Evolutionary conservation across 2,113 vertebrate genomes (phyloP).

Genomic region (Brachypodius melanocephalos): DNA sequence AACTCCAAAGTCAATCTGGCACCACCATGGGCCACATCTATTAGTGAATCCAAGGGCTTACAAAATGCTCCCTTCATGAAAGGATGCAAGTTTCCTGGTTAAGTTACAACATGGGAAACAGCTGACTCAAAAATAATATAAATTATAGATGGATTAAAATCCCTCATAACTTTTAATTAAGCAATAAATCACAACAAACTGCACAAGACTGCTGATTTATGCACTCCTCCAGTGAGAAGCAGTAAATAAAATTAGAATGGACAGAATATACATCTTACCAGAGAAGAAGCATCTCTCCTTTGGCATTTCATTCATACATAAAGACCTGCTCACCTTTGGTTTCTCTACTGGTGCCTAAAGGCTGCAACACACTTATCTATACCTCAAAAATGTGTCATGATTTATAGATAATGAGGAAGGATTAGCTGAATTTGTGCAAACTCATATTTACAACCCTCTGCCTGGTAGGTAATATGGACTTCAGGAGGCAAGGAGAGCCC

Average conservation of each 20-base stretch:
- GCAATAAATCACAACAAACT: conserved; percentile 61
- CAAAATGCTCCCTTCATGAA: background rate
- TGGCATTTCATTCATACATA: conserved; percentile 14
- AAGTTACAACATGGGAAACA: conserved; percentile 31
- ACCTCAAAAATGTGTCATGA: background rate
- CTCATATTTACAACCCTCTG: background rate
- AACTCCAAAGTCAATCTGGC: conserved; percentile 43
- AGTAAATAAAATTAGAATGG: conserved; percentile 57
- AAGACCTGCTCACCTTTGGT: background rate
- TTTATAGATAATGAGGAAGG: background rate
- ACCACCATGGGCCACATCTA: conserved; percentile 53
- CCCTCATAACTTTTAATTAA: conserved; percentile 71
- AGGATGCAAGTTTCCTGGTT: conserved; percentile 7
- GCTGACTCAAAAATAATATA: conserved; percentile 57
- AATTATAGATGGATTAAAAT: conserved; percentile 62
- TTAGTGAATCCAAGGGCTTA: background rate
- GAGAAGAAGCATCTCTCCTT: background rate
- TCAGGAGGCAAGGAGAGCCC: background rate
- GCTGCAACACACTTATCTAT: background rate
- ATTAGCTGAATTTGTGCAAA: background rate
- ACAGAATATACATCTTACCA: conserved; percentile 9
- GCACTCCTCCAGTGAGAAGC: conserved; percentile 18
- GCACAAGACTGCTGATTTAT: conserved; percentile 51
- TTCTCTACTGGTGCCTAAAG: background rate
- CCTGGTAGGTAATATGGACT: background rate